Percentiles rank a stretch among this genome's conserved stretches.
These are phyloP conservation scores for Amazona vittata DNA, from an alignment of 2,113 vertebrate species.

Conservation along the genomic window DNA sequence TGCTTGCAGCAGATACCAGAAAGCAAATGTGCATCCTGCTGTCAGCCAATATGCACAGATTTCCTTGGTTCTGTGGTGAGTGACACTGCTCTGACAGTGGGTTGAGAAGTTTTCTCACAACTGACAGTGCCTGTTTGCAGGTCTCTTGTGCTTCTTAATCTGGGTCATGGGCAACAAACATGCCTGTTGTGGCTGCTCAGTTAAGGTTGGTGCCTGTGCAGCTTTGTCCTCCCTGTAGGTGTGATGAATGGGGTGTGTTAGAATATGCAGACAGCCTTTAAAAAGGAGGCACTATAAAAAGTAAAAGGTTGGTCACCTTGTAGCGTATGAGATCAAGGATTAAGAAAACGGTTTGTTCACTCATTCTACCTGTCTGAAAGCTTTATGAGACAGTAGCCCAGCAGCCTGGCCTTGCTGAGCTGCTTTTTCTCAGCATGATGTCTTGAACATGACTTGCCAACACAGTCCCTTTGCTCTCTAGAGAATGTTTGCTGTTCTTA, in stretches of 20 bases:
- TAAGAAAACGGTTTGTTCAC: neutral
- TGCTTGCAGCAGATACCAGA: neutral
- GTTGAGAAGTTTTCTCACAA: neutral
- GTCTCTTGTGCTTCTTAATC: rapidly evolving
- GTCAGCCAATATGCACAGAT: neutral
- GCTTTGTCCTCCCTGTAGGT: neutral
- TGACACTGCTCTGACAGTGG: neutral
- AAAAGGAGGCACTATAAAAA: neutral
- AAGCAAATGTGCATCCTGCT: neutral
- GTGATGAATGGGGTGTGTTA: neutral
- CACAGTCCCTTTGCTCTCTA: neutral
- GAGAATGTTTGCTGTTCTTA: neutral
- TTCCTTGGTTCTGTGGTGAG: neutral
- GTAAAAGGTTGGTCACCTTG: neutral
- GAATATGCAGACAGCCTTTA: neutral
- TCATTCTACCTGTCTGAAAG: neutral
- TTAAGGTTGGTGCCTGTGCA: neutral
- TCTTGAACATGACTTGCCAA: neutral
- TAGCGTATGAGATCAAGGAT: neutral
- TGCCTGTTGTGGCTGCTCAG: neutral
- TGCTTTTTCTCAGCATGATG: neutral
- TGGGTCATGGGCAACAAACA: neutral
- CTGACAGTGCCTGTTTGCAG: neutral
- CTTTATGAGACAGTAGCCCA: neutral
- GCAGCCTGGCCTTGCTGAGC: neutral